Evolutionary conservation across 2,888 invertebrate species (phyloP).

Genomic region (Dryococelus australis): DNA sequence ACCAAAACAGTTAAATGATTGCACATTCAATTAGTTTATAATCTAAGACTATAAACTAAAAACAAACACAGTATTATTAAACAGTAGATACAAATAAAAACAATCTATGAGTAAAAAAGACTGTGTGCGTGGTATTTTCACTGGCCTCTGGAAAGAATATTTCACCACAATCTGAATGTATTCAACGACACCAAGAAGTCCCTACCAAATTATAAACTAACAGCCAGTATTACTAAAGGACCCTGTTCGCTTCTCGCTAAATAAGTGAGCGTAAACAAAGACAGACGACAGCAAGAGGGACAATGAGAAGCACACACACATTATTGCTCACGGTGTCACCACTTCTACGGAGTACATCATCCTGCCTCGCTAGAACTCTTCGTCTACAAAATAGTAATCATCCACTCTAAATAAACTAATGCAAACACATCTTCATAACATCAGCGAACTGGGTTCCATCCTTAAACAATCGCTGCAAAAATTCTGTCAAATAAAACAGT

Average conservation of each 20-base stretch:
- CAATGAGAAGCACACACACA: neutral
- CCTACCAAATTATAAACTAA: neutral
- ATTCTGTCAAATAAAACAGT: neutral
- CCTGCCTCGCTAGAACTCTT: neutral
- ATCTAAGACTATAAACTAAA: conserved; percentile 32
- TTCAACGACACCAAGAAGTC: neutral
- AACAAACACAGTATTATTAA: conserved; percentile 3
- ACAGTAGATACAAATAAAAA: conserved; percentile 26
- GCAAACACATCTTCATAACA: neutral
- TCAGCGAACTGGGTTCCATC: neutral
- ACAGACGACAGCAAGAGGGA: neutral
- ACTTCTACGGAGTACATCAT: neutral
- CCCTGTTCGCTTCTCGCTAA: neutral
- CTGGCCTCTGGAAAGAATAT: neutral
- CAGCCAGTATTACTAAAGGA: neutral
- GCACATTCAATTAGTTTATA: conserved; percentile 37
- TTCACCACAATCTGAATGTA: neutral
- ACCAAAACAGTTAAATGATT: conserved; percentile 38
- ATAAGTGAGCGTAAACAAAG: neutral
- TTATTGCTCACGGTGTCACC: neutral
- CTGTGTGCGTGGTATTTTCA: conserved; percentile 9
- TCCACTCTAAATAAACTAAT: neutral
- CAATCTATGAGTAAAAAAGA: conserved; percentile 10
- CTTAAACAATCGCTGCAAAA: conserved; percentile 3
- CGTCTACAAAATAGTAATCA: neutral